These are phyloP conservation scores for Ochropleura plecta DNA, from an alignment of 2,888 invertebrate genomes.

Conservation along the genomic window DNA sequence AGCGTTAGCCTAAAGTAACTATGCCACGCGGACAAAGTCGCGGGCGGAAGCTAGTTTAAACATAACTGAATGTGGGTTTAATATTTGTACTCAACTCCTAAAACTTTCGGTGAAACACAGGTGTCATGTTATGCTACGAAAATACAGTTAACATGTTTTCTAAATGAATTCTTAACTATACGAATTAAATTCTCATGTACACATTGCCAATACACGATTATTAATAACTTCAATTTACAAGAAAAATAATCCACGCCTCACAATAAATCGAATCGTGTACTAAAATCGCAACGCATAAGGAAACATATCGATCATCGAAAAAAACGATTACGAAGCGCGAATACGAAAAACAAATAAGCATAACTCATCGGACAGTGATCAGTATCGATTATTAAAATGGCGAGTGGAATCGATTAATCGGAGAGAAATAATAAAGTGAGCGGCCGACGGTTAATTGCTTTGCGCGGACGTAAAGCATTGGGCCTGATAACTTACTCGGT, in stretches of 20 bases:
- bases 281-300: conserved; percentile 63
- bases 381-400: conserved; percentile 87
- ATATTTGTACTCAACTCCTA: too few species aligned
- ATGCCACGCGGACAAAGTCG: too few species aligned
- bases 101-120: not conserved
- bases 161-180: conserved; percentile 34
- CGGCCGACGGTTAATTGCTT: conserved; percentile 85
- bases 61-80: too few species aligned
- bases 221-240: conserved; percentile 58
- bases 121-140: not conserved
- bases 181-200: conserved; percentile 45
- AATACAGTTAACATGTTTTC: conserved; percentile 14
- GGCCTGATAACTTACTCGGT: conserved; percentile 80
- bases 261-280: conserved; percentile 72
- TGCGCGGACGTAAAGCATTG: conserved; percentile 81
- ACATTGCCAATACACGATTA: conserved; percentile 44
- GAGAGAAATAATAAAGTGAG: conserved; percentile 83
- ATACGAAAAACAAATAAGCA: conserved; percentile 86
- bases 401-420: conserved; percentile 86
- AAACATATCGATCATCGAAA: conserved; percentile 66
- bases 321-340: conserved; percentile 72
- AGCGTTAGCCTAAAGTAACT: too few species aligned
- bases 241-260: conserved; percentile 53
- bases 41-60: too few species aligned
- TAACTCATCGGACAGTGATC: conserved; percentile 84